A percentile compares a stretch with the other conserved stretches of the same genome.
These are phyloP conservation scores for Leptinotarsa texana DNA, from an alignment of 1,140 invertebrate genomes.

Conservation along the genomic window DNA sequence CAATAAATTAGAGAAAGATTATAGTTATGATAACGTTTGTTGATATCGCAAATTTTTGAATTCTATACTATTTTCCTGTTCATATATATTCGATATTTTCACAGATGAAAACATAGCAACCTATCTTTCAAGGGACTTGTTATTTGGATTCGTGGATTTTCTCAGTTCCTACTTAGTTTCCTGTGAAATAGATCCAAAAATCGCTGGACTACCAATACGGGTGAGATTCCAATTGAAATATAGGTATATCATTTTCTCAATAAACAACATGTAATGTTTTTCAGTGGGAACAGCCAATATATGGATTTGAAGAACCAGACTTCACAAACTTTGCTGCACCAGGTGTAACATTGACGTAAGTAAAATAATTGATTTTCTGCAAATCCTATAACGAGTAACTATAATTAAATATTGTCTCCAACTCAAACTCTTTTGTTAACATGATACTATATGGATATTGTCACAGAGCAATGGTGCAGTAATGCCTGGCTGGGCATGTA, in stretches of 20 bases:
- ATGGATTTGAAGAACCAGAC: conserved; percentile 82
- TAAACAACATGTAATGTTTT: conserved; percentile 35
- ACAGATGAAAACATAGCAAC: conserved; percentile 87
- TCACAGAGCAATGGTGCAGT: too few relatives aligned
- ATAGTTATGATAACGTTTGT: too few relatives aligned
- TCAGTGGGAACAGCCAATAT: conserved; percentile 67
- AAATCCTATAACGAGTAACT: not conserved
- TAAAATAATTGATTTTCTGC: not conserved
- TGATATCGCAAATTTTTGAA: too few relatives aligned
- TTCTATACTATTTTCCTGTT: too few relatives aligned
- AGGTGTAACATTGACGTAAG: conserved; percentile 88
- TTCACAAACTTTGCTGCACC: conserved; percentile 96
- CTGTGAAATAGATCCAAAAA: conserved; percentile 76
- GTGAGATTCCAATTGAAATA: conserved; percentile 56
- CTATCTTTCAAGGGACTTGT: conserved; percentile 78
- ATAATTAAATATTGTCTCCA: too few relatives aligned
- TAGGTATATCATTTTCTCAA: not conserved
- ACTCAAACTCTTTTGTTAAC: too few relatives aligned
- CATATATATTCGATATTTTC: conserved; percentile 10
- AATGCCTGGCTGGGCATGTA: too few relatives aligned
- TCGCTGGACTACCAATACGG: conserved; percentile 82
- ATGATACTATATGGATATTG: too few relatives aligned
- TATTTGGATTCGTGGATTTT: conserved; percentile 79
- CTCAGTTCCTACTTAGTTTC: conserved; percentile 67
- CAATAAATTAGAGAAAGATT: too few relatives aligned